A percentile compares a stretch with the other conserved stretches of the same genome.
These are phyloP conservation scores for Eupleurogrammus muticus DNA, from an alignment of 2,797 vertebrate species.

Conservation along the genomic window DNA sequence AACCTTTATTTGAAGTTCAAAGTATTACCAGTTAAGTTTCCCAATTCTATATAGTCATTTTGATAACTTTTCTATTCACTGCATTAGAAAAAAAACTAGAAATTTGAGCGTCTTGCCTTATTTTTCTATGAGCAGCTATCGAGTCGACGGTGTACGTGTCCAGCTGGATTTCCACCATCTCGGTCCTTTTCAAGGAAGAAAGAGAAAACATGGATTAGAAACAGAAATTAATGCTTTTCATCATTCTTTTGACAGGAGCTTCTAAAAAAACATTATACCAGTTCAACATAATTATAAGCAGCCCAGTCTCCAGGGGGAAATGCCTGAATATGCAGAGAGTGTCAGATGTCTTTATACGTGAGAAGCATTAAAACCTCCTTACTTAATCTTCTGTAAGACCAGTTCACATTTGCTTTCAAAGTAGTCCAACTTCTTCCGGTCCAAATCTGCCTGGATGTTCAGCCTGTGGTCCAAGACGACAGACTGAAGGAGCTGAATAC, in stretches of 20 bases:
- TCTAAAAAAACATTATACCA: no score
- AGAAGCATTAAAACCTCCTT: slow-evolving; percentile 2
- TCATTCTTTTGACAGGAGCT: background rate
- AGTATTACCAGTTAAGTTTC: no score
- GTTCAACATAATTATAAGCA: no score
- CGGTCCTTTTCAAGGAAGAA: slow-evolving; percentile 75
- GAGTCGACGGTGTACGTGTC: slow-evolving; percentile 87
- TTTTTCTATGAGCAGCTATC: slow-evolving; percentile 85
- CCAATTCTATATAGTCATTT: no score
- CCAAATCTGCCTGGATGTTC: slow-evolving; percentile 86
- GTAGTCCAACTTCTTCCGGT: slow-evolving; percentile 87
- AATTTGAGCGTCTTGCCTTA: slow-evolving; percentile 78
- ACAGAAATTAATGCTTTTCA: background rate
- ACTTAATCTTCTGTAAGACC: slow-evolving; percentile 89
- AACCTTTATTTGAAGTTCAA: no score
- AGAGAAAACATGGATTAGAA: background rate
- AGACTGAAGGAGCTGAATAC: slow-evolving; percentile 84
- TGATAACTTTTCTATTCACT: no score
- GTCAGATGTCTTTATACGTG: background rate
- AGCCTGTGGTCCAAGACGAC: slow-evolving; percentile 87
- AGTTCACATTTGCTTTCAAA: slow-evolving; percentile 89
- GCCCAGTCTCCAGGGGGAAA: no score
- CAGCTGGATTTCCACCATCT: slow-evolving; percentile 87
- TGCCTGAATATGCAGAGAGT: background rate
- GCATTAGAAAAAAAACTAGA: background rate